Conservation (phyloP, 2,888 invertebrate species). For the Petrophora chlorosata region DNA sequence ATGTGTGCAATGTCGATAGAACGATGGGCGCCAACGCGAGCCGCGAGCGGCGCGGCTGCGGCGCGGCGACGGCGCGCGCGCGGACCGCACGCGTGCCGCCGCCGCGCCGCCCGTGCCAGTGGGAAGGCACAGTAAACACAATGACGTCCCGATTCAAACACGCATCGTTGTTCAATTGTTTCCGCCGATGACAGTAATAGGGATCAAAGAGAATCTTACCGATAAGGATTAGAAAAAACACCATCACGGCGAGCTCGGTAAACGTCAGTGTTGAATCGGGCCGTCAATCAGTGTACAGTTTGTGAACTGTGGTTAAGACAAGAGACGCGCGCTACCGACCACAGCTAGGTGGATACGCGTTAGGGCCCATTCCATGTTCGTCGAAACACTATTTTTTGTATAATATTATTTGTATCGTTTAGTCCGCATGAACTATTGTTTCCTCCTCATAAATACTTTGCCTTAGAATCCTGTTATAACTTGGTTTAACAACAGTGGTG, state of each 20-base stretch:
- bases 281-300: not conserved
- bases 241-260: too few relatives aligned
- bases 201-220: too few relatives aligned
- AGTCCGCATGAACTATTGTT: slow-evolving; percentile 66
- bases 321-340: slow-evolving; percentile 47
- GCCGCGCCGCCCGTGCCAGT: too few relatives aligned
- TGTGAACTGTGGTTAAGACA: slow-evolving; percentile 32
- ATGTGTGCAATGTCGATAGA: slow-evolving; percentile 73
- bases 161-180: too few relatives aligned
- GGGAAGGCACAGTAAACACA: not conserved
- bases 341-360: slow-evolving; percentile 67
- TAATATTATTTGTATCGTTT: slow-evolving; percentile 67
- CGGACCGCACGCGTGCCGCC: too few relatives aligned
- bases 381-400: slow-evolving; percentile 69
- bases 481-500: slow-evolving; percentile 76
- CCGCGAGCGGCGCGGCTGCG: too few relatives aligned
- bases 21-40: slow-evolving; percentile 39
- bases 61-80: too few relatives aligned
- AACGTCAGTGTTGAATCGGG: not conserved
- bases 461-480: slow-evolving; percentile 74
- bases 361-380: slow-evolving; percentile 76
- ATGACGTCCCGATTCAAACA: not conserved
- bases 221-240: too few relatives aligned
- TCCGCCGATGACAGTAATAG: too few relatives aligned
- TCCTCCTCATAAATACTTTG: slow-evolving; percentile 75